Conservation (phyloP, 2,797 vertebrate species). For the Siniperca obscura region DNA sequence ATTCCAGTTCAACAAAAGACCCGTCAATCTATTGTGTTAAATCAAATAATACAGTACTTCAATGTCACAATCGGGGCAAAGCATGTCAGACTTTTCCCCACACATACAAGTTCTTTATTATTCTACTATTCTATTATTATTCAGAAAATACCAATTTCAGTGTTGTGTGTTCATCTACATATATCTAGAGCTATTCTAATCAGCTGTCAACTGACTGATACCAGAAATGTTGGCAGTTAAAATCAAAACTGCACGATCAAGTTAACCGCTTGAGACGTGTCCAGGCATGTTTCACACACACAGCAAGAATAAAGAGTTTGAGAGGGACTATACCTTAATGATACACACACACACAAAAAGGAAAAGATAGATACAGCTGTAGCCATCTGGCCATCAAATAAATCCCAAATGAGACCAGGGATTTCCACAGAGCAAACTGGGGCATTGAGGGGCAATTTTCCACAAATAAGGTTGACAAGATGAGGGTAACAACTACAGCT, state of each 20-base stretch:
- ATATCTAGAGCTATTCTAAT: background rate
- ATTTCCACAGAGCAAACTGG: conserved; percentile 33
- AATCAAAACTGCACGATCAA: background rate
- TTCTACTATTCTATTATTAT: background rate
- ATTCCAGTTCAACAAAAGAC: conserved; percentile 22
- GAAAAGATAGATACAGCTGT: conserved; percentile 15
- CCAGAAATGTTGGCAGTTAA: background rate
- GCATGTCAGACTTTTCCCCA: background rate
- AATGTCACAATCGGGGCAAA: conserved; percentile 15
- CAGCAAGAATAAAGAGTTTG: background rate
- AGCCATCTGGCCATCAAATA: conserved; percentile 41
- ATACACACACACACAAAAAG: background rate
- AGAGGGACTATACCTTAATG: background rate
- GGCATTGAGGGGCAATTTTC: conserved; percentile 12
- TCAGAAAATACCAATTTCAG: conserved; percentile 2
- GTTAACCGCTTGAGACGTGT: conserved; percentile 28
- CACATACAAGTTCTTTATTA: background rate
- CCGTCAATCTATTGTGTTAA: background rate
- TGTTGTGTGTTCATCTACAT: background rate
- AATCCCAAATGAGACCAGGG: conserved; percentile 47
- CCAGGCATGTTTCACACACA: conserved; percentile 25
- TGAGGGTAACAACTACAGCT: background rate
- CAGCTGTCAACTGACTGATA: conserved; percentile 1
- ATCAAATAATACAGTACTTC: background rate
- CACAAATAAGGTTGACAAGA: background rate